Conservation (phyloP, 2,888 invertebrate genomes). For the Apamea crenata region DNA sequence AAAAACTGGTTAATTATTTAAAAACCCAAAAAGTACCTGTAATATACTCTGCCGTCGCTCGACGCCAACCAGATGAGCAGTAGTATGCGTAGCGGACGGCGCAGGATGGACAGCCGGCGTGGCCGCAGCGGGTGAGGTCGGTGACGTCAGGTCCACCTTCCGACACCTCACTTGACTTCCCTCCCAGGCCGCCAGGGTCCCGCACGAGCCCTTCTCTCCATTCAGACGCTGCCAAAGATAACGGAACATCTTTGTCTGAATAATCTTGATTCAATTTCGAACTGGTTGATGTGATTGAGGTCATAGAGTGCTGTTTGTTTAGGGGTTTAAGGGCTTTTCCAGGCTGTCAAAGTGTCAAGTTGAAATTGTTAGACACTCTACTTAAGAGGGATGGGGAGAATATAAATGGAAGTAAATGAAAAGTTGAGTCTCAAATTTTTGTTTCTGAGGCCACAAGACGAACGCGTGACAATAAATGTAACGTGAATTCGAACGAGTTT, state of each 20-base stretch:
- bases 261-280: slow-evolving; percentile 67
- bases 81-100: slow-evolving; percentile 76
- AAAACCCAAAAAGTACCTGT: slow-evolving; percentile 80
- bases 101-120: slow-evolving; percentile 84
- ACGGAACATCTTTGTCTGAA: slow-evolving; percentile 72
- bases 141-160: slow-evolving; percentile 89
- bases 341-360: not conserved
- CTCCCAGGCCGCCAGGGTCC: slow-evolving; percentile 92
- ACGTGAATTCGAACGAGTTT: not conserved
- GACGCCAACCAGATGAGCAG: slow-evolving; percentile 83
- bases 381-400: not conserved
- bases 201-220: slow-evolving; percentile 92
- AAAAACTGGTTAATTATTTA: not conserved
- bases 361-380: not conserved
- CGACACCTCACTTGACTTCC: slow-evolving; percentile 91
- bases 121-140: slow-evolving; percentile 83
- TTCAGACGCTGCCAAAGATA: slow-evolving; percentile 90
- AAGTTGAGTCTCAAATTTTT: not conserved
- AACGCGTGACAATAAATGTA: not conserved
- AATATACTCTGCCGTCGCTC: slow-evolving; percentile 88
- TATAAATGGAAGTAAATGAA: not conserved
- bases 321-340: not conserved
- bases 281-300: slow-evolving; percentile 58
- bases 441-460: not conserved
- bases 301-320: slow-evolving; percentile 31